Conservation (phyloP, 2,888 invertebrate species). For the Alcis repandata region DNA sequence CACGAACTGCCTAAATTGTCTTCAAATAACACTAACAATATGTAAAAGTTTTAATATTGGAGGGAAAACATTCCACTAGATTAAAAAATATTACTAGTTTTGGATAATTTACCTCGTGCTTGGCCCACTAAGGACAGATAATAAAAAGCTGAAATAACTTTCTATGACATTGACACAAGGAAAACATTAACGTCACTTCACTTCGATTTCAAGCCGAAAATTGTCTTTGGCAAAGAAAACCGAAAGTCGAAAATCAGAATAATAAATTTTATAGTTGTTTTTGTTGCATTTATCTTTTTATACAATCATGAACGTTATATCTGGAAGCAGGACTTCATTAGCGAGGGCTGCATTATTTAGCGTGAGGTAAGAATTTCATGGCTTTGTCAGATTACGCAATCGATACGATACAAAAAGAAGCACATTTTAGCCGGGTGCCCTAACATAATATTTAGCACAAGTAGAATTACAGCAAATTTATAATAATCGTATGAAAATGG, state of each 20-base stretch:
- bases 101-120: too few species aligned
- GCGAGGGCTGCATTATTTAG: conserved; percentile 66
- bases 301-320: conserved; percentile 71
- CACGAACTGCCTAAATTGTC: too few species aligned
- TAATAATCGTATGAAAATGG: not conserved
- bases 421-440: conserved; percentile 25
- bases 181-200: not conserved
- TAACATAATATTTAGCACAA: not conserved
- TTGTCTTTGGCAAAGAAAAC: not conserved
- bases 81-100: too few species aligned
- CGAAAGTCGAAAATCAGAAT: not conserved
- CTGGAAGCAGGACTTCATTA: conserved; percentile 63
- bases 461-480: not conserved
- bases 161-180: too few species aligned
- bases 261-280: conserved; percentile 1
- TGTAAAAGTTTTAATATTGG: too few species aligned
- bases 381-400: conserved; percentile 72
- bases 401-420: conserved; percentile 35
- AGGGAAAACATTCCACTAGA: too few species aligned
- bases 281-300: conserved; percentile 3
- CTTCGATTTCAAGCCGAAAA: too few species aligned
- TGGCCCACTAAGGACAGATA: too few species aligned
- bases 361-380: conserved; percentile 68
- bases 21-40: too few species aligned
- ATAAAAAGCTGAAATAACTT: too few species aligned